Evolutionary conservation across 2,113 vertebrate genomes (phyloP).

Genomic region (Petroica traversi): DNA sequence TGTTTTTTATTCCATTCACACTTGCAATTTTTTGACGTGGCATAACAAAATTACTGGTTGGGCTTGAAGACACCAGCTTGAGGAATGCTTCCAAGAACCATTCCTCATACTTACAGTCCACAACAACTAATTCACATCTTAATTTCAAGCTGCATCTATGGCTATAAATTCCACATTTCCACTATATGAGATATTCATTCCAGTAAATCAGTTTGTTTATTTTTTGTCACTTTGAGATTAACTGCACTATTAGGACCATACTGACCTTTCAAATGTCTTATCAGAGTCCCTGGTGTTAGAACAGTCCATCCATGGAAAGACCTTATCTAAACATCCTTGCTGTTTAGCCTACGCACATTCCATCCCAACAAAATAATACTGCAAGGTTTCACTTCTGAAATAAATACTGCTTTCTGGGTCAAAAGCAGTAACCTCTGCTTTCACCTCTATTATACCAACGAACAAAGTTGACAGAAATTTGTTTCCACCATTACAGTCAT

Average conservation of each 20-base stretch:
- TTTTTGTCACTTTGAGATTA: neutral
- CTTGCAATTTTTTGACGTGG: neutral
- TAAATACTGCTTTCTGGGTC: neutral
- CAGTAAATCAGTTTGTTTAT: neutral
- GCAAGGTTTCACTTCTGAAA: neutral
- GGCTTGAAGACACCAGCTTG: neutral
- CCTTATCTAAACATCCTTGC: neutral
- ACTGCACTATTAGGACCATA: neutral
- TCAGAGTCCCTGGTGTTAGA: neutral
- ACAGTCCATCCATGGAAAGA: constrained; percentile 20
- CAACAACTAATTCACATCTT: neutral
- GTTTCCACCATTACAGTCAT: neutral
- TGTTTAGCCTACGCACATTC: neutral
- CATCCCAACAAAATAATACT: neutral
- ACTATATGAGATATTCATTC: neutral
- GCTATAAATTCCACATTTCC: neutral
- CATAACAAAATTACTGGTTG: neutral
- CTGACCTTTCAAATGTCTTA: neutral
- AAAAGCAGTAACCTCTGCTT: neutral
- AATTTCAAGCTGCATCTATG: neutral
- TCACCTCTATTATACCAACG: neutral
- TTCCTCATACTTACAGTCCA: neutral
- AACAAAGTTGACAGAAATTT: neutral
- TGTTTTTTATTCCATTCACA: neutral
- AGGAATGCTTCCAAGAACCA: neutral